Conservation (phyloP, 1,140 invertebrate species). For the Babylonia areolata region DNA sequence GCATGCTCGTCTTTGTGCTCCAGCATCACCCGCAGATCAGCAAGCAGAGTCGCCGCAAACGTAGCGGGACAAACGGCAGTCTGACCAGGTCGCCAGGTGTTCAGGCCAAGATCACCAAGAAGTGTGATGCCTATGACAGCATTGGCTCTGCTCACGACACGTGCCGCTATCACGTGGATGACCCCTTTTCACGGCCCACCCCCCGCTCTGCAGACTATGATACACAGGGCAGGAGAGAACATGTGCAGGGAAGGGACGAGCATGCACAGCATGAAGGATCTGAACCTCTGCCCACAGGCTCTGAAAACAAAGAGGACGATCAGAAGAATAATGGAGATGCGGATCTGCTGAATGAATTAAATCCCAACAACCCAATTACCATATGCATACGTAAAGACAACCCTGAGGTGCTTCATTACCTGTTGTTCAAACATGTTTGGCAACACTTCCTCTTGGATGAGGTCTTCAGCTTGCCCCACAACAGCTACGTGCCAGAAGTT, state of each 20-base stretch:
- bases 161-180: neutral
- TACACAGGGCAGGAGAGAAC: neutral
- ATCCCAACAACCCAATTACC: conserved; percentile 27
- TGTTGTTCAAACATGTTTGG: conserved; percentile 36
- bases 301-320: neutral
- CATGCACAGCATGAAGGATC: neutral
- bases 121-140: neutral
- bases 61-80: neutral
- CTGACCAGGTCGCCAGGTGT: neutral
- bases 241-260: neutral
- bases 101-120: neutral
- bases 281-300: neutral
- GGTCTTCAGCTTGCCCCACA: conserved; percentile 1
- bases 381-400: conserved; percentile 17
- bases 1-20: conserved; percentile 19
- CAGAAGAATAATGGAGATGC: neutral
- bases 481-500: conserved; percentile 16
- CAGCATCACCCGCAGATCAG: conserved; percentile 21
- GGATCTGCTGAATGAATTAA: neutral
- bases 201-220: neutral
- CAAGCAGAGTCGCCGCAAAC: neutral
- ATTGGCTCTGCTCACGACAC: neutral
- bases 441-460: conserved; percentile 36
- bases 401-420: conserved; percentile 23
- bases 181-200: neutral